These are phyloP conservation scores for Diarsia brunnea DNA, from an alignment of 2,888 invertebrate genomes.

Conservation along the genomic window DNA sequence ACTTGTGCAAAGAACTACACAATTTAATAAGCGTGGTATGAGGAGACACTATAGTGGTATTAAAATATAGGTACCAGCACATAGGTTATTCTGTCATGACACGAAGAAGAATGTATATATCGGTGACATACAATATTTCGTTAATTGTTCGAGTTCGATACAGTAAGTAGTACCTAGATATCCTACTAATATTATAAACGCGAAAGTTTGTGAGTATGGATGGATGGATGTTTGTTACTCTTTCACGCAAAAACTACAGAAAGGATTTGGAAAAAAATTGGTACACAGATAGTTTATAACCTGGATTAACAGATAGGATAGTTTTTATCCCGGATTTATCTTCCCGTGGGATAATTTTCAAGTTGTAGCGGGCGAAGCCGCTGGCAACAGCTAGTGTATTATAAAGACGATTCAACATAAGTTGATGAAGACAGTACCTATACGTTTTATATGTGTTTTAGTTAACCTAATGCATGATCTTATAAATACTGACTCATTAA, in stretches of 20 bases:
- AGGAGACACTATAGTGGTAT: background rate
- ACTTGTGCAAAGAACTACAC: slow-evolving; percentile 46
- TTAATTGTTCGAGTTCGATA: background rate
- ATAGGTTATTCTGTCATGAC: background rate
- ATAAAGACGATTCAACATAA: background rate
- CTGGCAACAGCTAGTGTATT: background rate
- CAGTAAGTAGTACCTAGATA: background rate
- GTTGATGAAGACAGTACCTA: background rate
- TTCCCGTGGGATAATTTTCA: too few species aligned
- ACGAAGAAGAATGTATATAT: too few species aligned
- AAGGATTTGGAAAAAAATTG: too few species aligned
- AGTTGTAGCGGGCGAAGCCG: too few species aligned
- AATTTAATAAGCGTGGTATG: slow-evolving; percentile 13
- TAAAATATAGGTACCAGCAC: background rate
- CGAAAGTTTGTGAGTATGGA: too few species aligned
- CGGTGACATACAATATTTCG: background rate
- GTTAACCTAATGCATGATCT: background rate
- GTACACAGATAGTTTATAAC: too few species aligned
- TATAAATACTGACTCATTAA: background rate
- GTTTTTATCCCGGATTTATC: too few species aligned
- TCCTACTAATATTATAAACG: too few species aligned
- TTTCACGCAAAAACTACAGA: too few species aligned
- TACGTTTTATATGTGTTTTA: background rate
- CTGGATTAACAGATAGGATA: too few species aligned
- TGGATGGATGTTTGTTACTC: too few species aligned